Base-by-base conservation (phyloP, 2,888 invertebrate genomes). In the Eubasilissa splendida region DNA sequence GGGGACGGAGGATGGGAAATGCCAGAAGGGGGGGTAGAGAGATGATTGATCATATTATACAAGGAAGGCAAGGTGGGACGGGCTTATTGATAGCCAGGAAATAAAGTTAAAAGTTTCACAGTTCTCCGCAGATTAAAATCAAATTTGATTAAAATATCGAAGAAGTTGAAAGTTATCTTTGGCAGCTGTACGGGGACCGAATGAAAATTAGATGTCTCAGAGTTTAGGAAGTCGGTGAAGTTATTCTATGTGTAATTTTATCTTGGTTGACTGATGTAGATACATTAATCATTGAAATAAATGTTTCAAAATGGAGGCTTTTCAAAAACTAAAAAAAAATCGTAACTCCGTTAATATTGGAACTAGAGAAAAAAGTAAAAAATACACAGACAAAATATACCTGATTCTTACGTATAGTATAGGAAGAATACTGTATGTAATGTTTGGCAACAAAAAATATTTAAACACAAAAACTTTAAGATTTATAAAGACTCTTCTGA, bases 41-140 rank as follows among this genome's bases (percentile, higher is more conserved):
- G 56, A 80, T 68, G 68, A 80, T 76, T 76, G 76, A 76, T 76
- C 60, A 58, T 76, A 53, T 50, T 10, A 66, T 52, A 22, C 56
- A 74, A 33, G 50, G 50, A n/a, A 50, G 60, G 31, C 12, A 70
- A 74, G 56, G 65, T 73, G 12, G 22, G 53, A 65, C 14, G 9
- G 58, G 22, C 65, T 56, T 65, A 73, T 73, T 65, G 56, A 65
- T 56, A 56, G 11, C 59, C 50, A 56, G 14, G 76, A 50, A 68
- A 68, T 33, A 50, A 11, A 52, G 58, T 77, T 68, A 33, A 66
- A 68, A 68, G 33, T 73, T 58, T 3, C 56, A 50, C n/a, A n/a
- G 42, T 12, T 73, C 58, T 33, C 33, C 42, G 58, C n/a, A 73
- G 56, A 73, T 73, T 58, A 73, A 73, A 73, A 56, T 58, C 42